Base-by-base conservation (phyloP, 2,113 vertebrate species). In the Salvator merianae region DNA sequence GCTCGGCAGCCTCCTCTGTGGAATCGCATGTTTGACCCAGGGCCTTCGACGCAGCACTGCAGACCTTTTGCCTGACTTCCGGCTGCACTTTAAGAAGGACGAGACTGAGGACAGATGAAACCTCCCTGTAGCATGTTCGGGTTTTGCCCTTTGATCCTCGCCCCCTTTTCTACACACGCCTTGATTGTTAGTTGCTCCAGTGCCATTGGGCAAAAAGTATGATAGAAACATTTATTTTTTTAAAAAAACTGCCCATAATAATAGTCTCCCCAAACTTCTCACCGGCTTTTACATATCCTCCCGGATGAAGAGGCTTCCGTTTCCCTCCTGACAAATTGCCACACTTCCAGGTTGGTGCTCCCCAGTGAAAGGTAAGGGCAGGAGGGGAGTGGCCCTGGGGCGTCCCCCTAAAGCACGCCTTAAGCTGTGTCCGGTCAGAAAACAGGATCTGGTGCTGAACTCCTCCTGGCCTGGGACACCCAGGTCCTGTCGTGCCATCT, bases 11-110 rank as follows among this genome's bases (percentile, higher is more conserved):
- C 0, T 82, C 91, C 53, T n/a, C 1, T 47, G 77, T 84, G 0
- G 91, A 93, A 74, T 88, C 91, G 68, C 84, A 88, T n/a, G 86
- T 87, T 34, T 91, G 88, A 93, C 0, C 9, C 5, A 7, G 38
- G 62, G 5, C 6, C 20, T 7, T 30, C 4, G 71, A 24, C 10
- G 24, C 1, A 26, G 22, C n/a, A 50, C 74, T 28, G 0, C 0
- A 0, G 1, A 32, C 0, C 16, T 28, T 69, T 7, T 7, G 10
- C 30, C 12, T 3, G 26, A 28, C 0, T 1, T 28, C 0, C 2
- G 62, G 76, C 80, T 68, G 73, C 38, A 65, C 78, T n/a, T 84
- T 12, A 36, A 8, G 32, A 34, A 1, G 55, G 70, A 50, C 1
- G 1, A 9, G 32, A 63, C 38, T 0, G 7, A 65, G 79, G 40